A percentile compares a stretch with the other conserved stretches of the same genome.
phyloP scores from a whole-genome alignment of 2,888 invertebrate species.

The Patella caerulea region DNA sequence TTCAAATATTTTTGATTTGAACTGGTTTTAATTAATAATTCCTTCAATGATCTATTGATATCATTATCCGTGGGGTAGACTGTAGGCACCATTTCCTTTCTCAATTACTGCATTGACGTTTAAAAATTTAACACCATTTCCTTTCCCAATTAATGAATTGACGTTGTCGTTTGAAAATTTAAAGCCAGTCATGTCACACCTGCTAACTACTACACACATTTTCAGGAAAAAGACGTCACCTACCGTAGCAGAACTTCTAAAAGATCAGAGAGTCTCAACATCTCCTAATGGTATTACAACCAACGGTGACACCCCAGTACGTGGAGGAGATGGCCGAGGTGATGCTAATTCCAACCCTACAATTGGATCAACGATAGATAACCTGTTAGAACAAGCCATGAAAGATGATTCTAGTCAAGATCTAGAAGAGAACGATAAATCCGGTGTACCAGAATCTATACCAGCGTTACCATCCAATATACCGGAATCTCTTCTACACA shows the following conservation, averaged over 20 bases:
- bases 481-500: conserved; percentile 72
- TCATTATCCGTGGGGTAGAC: neutral
- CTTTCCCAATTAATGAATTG: neutral
- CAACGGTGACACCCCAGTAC: conserved; percentile 14
- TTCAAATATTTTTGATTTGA: too few species aligned
- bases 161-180: neutral
- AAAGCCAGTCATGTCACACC: neutral
- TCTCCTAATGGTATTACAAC: conserved; percentile 21
- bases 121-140: neutral
- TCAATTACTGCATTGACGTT: neutral
- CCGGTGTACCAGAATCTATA: conserved; percentile 44
- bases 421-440: conserved; percentile 43
- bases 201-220: neutral
- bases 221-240: conserved; percentile 62
- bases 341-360: conserved; percentile 20
- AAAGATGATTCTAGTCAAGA: conserved; percentile 67
- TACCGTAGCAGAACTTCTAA: conserved; percentile 63
- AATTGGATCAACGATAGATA: conserved; percentile 49
- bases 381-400: conserved; percentile 38
- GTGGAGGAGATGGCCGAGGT: neutral
- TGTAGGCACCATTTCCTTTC: neutral
- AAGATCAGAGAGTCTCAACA: conserved; percentile 57
- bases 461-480: conserved; percentile 72
- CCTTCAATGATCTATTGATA: neutral
- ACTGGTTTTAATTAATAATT: too few species aligned